Conservation (phyloP, 2,113 vertebrate species). For the Tapirus terrestris region DNA sequence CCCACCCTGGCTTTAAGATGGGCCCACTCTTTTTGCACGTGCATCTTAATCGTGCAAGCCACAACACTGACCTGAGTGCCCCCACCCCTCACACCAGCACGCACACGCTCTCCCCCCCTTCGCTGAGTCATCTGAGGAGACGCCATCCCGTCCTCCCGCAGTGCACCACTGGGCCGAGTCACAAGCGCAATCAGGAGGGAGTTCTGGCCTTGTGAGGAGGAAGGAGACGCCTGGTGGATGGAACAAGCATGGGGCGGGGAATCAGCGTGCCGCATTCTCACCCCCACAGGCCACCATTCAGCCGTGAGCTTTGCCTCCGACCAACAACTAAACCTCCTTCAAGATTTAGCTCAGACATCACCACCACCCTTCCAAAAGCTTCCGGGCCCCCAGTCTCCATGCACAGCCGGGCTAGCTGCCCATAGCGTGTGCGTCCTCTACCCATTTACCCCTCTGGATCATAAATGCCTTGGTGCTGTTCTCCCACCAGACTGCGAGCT, state of each 20-base stretch:
- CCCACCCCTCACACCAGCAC: accelerated
- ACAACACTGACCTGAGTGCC: accelerated
- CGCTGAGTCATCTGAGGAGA: not conserved
- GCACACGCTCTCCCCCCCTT: accelerated
- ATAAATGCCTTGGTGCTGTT: accelerated
- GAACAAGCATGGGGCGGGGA: accelerated
- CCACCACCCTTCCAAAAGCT: not conserved
- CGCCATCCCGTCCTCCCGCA: accelerated
- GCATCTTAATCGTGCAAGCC: accelerated
- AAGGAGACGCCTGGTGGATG: not conserved
- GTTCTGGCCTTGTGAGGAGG: not conserved
- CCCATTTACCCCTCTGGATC: accelerated
- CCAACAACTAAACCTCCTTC: not conserved
- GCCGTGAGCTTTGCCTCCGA: too few species aligned
- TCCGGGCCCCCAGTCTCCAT: not conserved
- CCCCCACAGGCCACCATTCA: not conserved
- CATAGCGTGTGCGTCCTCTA: accelerated
- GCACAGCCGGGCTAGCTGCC: accelerated
- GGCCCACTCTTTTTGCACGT: not conserved
- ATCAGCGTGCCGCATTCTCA: accelerated
- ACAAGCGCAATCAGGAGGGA: accelerated
- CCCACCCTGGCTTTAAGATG: not conserved
- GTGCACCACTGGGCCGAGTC: not conserved
- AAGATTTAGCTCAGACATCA: not conserved
- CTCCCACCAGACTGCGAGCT: not conserved